Conservation (phyloP, 2,113 vertebrate genomes). For the Gnathonemus longibarbis region DNA sequence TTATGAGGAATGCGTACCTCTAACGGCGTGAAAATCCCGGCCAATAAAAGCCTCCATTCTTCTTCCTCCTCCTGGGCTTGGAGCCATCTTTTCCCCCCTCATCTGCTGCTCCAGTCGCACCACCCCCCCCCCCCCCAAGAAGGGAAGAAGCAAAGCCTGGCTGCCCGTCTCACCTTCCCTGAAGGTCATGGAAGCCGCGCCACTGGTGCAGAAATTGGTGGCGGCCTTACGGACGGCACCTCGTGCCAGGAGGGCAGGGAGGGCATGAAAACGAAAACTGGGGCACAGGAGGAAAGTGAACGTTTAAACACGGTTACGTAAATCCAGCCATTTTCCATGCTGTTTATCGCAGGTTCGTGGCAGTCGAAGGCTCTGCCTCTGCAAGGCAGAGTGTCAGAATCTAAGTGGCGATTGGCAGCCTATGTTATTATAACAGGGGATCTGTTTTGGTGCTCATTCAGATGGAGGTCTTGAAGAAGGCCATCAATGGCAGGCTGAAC, state of each 20-base stretch:
- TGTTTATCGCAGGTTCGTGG: neutral
- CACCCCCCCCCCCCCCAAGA: neutral
- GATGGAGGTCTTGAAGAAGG: neutral
- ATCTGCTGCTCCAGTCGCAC: neutral
- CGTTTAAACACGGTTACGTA: neutral
- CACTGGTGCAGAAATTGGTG: neutral
- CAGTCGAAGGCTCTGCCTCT: too few relatives aligned
- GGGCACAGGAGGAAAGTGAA: neutral
- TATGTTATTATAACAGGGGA: neutral
- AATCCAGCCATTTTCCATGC: neutral
- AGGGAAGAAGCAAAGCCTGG: conserved; percentile 17
- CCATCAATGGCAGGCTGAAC: neutral
- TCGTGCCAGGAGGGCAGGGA: neutral
- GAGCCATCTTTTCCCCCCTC: conserved; percentile 20
- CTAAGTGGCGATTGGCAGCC: neutral
- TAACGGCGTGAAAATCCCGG: conserved; percentile 13
- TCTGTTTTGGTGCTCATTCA: neutral
- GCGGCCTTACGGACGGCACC: neutral
- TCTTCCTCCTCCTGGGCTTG: neutral
- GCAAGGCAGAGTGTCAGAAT: neutral
- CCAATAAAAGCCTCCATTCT: conserved; percentile 29
- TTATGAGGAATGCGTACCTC: neutral
- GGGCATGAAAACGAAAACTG: neutral
- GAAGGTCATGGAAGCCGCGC: neutral
- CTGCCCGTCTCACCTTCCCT: neutral